Evolutionary conservation across 2,888 invertebrate species (phyloP).

Genomic region (Penaeus monodon): DNA sequence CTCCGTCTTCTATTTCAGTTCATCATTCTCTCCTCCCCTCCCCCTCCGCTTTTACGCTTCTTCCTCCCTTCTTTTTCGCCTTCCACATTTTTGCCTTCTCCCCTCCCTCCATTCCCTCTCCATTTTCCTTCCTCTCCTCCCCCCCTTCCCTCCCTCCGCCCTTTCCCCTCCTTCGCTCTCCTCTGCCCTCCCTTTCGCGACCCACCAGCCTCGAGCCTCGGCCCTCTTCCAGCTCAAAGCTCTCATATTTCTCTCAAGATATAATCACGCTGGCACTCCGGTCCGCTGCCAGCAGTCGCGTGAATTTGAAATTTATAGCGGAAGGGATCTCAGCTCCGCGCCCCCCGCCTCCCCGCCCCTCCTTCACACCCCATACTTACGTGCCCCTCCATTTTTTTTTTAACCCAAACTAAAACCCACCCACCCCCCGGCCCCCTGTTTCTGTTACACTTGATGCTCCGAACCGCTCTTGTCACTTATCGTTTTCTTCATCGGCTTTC

Average conservation of each 20-base stretch:
- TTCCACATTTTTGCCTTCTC: not conserved
- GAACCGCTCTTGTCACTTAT: not conserved
- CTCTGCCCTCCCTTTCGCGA: not conserved
- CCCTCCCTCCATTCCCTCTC: not conserved
- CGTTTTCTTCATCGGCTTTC: no score
- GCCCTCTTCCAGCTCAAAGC: conserved; percentile 4
- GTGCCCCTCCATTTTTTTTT: no score
- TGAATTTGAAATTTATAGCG: conserved; percentile 47
- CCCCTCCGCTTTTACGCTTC: no score
- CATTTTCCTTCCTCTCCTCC: no score
- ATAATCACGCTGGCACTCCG: conserved; percentile 32
- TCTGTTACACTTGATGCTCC: not conserved
- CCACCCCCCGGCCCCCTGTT: not conserved
- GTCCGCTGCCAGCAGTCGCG: conserved; percentile 37
- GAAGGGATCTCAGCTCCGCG: not conserved
- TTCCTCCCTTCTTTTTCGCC: not conserved
- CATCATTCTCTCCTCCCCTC: not conserved
- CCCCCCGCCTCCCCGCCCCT: no score
- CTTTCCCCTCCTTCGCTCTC: not conserved
- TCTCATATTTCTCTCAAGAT: conserved; percentile 37
- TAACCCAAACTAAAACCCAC: no score
- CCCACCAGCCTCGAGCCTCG: not conserved
- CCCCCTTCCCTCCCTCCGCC: not conserved
- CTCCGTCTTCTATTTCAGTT: not conserved
- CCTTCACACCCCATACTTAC: no score